A percentile compares a stretch with the other conserved stretches of the same genome.
phyloP scores from a whole-genome alignment of 2,113 vertebrate genomes.

The Aythya baeri region DNA sequence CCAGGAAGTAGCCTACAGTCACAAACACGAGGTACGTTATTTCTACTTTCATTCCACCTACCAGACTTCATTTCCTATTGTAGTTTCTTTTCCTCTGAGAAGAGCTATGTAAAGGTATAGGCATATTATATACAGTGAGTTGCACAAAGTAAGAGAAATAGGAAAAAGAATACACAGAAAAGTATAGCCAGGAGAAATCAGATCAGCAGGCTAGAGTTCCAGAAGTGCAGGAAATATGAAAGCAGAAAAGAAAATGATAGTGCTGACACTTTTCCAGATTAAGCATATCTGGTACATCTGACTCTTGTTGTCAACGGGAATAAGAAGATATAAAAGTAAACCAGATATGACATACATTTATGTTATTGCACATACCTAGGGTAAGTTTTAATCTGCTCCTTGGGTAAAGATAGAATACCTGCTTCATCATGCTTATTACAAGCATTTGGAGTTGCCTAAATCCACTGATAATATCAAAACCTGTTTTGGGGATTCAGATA shows the following conservation, averaged over 20 bases:
- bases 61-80: background rate
- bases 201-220: background rate
- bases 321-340: conserved; percentile 14
- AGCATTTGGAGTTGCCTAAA: background rate
- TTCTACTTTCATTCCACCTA: background rate
- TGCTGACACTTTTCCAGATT: background rate
- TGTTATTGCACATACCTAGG: background rate
- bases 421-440: background rate
- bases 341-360: background rate
- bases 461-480: background rate
- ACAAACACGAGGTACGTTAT: background rate
- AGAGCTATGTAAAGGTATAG: background rate
- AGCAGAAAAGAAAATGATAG: background rate
- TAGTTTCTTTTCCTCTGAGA: background rate
- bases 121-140: background rate
- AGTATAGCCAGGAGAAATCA: background rate
- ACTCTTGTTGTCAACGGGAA: conserved; percentile 14
- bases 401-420: background rate
- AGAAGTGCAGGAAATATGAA: background rate
- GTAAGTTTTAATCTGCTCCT: conserved; percentile 16
- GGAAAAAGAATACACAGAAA: background rate
- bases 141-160: background rate
- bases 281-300: conserved; percentile 21
- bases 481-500: background rate
- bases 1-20: background rate